Conservation (phyloP, 2,113 vertebrate species). For the Nansenia antarctica region DNA sequence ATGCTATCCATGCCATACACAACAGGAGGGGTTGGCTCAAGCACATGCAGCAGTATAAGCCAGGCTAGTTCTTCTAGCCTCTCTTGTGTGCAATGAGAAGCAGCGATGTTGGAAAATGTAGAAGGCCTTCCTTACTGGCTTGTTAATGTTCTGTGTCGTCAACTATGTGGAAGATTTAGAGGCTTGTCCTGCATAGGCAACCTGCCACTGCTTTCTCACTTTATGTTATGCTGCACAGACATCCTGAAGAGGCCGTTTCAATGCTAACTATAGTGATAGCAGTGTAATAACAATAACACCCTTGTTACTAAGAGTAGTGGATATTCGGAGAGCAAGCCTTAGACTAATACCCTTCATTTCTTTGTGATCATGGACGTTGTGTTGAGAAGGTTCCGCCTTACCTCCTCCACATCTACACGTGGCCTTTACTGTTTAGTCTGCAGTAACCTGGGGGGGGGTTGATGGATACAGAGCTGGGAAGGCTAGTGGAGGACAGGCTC, state of each 20-base stretch:
- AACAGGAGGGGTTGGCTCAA: too few relatives aligned
- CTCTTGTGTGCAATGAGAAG: neutral
- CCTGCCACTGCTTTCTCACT: neutral
- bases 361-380: neutral
- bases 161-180: neutral
- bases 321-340: neutral
- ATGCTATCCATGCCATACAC: too few relatives aligned
- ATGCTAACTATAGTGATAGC: neutral
- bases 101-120: neutral
- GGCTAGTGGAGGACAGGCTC: neutral
- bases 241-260: too few relatives aligned
- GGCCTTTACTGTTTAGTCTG: constrained; percentile 37
- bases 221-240: neutral
- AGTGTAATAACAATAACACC: neutral
- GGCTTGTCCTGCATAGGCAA: neutral
- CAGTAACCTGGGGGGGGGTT: neutral
- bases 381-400: neutral
- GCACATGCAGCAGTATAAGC: too few relatives aligned
- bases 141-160: neutral
- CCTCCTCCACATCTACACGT: neutral
- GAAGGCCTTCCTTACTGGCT: neutral
- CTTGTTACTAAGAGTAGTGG: neutral
- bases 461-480: neutral
- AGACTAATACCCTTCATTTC: neutral
- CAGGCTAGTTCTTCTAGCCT: too few relatives aligned